Evolutionary conservation across 2,113 vertebrate species (phyloP).

Genomic region (Gymnarchus niloticus): DNA sequence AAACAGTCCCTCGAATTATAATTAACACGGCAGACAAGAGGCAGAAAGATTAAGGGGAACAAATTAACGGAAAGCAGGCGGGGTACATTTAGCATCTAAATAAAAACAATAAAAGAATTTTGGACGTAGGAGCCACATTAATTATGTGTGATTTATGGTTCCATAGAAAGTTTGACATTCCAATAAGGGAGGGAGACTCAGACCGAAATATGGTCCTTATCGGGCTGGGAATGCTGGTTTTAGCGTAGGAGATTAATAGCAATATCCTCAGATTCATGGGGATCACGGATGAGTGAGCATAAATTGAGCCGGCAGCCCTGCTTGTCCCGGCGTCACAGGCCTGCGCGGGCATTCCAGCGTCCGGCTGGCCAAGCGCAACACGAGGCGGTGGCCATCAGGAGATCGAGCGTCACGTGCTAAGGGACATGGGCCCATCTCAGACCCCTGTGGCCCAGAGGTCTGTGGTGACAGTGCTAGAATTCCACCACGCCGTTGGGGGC

Average conservation of each 20-base stretch:
- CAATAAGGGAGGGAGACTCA: slow-evolving; percentile 23
- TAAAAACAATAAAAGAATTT: slow-evolving; percentile 7
- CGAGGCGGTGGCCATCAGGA: neutral
- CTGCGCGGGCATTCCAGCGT: neutral
- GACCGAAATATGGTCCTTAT: slow-evolving; percentile 36
- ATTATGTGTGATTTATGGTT: slow-evolving; percentile 4
- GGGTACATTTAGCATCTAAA: slow-evolving; percentile 20
- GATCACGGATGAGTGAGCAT: slow-evolving; percentile 39
- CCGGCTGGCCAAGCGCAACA: neutral
- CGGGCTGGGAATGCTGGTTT: slow-evolving; percentile 35
- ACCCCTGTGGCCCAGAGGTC: neutral
- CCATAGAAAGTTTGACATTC: slow-evolving; percentile 28
- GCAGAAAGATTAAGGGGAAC: slow-evolving; percentile 20
- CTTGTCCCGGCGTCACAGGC: neutral
- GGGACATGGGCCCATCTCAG: neutral
- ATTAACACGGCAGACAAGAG: slow-evolving; percentile 15
- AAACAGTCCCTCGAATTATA: slow-evolving; percentile 10
- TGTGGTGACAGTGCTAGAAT: neutral
- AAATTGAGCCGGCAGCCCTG: slow-evolving; percentile 34
- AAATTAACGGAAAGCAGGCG: neutral
- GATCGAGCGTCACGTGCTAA: neutral
- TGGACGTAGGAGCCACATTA: neutral
- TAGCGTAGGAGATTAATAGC: slow-evolving; percentile 38
- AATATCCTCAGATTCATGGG: slow-evolving; percentile 33
- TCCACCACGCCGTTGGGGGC: neutral